phyloP scores from a whole-genome alignment of 2,888 invertebrate species.

The Cecidostiba fungosa region DNA sequence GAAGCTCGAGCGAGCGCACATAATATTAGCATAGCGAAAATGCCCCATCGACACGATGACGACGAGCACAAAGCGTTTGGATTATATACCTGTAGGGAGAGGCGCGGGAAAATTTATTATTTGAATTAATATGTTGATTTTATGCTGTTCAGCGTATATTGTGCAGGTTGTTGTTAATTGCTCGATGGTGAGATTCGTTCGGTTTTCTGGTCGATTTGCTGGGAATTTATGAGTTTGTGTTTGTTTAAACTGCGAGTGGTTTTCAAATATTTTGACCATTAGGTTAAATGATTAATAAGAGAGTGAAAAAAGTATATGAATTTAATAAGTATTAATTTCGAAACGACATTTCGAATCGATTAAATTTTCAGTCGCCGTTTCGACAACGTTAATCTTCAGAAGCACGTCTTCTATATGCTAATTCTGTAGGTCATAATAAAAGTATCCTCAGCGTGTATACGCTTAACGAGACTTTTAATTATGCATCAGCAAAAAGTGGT shows the following conservation, averaged over 20 bases:
- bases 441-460: neutral
- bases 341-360: neutral
- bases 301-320: neutral
- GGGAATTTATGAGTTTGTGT: neutral
- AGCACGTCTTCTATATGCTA: constrained; percentile 16
- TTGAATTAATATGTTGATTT: constrained; percentile 61
- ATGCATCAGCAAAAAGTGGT: constrained; percentile 5
- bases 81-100: neutral
- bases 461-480: constrained; percentile 13
- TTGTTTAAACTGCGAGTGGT: neutral
- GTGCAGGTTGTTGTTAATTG: constrained; percentile 31
- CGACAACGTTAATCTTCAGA: constrained; percentile 1
- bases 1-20: constrained; percentile 1
- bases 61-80: neutral
- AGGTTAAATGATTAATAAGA: neutral
- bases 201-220: neutral
- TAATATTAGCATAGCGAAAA: constrained; percentile 61
- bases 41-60: constrained; percentile 40
- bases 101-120: constrained; percentile 55
- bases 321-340: no score
- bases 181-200: no score
- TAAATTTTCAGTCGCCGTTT: neutral
- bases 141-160: constrained; percentile 22
- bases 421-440: neutral
- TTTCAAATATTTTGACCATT: no score